Conservation (phyloP, 2,888 invertebrate genomes). For the Nasonovia ribisnigri region DNA sequence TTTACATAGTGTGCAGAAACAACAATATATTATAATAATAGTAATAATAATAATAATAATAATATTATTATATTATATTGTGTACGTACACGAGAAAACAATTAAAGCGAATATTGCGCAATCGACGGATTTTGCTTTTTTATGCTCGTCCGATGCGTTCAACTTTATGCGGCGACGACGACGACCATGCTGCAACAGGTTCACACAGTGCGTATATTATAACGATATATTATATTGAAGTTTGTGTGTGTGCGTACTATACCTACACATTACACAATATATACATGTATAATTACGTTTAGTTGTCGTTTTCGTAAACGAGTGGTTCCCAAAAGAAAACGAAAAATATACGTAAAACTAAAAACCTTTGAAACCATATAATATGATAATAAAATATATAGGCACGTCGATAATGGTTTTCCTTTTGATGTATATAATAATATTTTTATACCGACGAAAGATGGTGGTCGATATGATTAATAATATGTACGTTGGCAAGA, state of each 20-base stretch:
- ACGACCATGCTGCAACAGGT: background rate
- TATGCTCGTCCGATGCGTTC: background rate
- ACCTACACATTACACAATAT: background rate
- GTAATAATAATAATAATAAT: background rate
- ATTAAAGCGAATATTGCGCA: slow-evolving; percentile 17
- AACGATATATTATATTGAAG: background rate
- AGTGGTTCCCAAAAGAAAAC: slow-evolving; percentile 11
- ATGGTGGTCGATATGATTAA: background rate
- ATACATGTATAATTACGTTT: background rate
- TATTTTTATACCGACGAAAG: background rate
- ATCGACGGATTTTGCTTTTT: background rate
- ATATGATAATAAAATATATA: background rate
- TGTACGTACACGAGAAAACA: background rate
- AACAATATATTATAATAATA: background rate
- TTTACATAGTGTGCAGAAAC: background rate
- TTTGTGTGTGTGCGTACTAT: background rate
- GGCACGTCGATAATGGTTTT: background rate
- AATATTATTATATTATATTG: background rate
- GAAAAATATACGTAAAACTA: background rate
- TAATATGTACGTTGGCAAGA: background rate
- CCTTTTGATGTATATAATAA: background rate
- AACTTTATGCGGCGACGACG: background rate
- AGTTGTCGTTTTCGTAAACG: background rate
- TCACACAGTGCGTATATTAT: background rate
- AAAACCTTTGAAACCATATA: background rate